Percentiles rank a stretch among this genome's conserved stretches.
Conservation (phyloP, 2,797 vertebrate species). For the Hirundo rustica region DNA sequence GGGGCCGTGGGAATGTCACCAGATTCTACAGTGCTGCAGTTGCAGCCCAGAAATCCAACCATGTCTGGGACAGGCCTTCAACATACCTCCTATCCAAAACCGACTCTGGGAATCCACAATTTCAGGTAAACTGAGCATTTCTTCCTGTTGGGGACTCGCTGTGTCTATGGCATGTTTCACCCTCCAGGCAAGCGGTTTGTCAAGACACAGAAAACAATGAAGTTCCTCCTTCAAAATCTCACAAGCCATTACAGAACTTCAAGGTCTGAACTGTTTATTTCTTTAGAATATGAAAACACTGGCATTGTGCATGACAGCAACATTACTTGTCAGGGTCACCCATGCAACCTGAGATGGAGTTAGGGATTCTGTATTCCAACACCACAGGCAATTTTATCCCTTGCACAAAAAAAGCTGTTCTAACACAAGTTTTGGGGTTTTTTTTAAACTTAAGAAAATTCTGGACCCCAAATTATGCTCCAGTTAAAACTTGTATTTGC, state of each 20-base stretch:
- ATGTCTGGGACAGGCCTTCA: background rate
- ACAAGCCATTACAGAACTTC: background rate
- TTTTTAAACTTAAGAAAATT: background rate
- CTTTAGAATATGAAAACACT: background rate
- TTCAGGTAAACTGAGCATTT: background rate
- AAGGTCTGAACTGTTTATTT: background rate
- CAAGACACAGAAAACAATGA: background rate
- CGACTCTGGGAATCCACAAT: background rate
- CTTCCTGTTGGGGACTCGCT: background rate
- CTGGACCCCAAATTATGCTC: background rate
- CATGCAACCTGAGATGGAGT: background rate
- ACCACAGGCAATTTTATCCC: background rate
- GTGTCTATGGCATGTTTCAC: background rate
- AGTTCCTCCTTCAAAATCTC: background rate
- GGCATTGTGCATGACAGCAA: background rate
- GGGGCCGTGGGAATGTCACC: background rate
- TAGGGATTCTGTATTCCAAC: background rate
- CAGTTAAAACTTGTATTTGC: background rate
- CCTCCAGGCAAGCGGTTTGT: background rate
- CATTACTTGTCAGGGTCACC: background rate
- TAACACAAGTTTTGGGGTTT: background rate
- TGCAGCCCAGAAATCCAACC: background rate
- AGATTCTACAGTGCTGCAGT: background rate
- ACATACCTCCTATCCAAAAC: background rate
- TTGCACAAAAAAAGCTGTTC: background rate